Conservation (phyloP, 2,113 vertebrate genomes). For the Plecotus auritus region DNA sequence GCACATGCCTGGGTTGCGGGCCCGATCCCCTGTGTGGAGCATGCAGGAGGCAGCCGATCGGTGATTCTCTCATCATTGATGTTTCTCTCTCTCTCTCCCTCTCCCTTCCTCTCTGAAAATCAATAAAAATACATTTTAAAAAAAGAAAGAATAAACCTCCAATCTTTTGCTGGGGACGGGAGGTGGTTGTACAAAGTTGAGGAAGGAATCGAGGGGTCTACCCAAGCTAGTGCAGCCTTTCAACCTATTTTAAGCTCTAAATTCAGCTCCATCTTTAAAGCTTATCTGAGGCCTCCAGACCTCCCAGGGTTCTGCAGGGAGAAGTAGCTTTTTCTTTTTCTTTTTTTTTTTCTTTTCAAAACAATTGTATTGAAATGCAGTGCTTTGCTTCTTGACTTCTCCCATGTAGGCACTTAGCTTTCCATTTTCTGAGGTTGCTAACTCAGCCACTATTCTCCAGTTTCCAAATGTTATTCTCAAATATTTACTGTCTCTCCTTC, state of each 20-base stretch:
- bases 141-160: not conserved
- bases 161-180: not conserved
- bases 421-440: slow-evolving; percentile 14
- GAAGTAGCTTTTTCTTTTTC: not conserved
- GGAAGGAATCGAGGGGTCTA: not conserved
- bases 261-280: not conserved
- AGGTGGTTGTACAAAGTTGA: not conserved
- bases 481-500: not conserved
- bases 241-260: not conserved
- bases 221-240: not conserved
- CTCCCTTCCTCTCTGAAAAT: too few species aligned
- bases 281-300: not conserved
- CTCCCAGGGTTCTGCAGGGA: not conserved
- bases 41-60: too few species aligned
- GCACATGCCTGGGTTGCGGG: too few species aligned
- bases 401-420: not conserved
- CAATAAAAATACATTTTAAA: too few species aligned
- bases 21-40: too few species aligned
- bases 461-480: not conserved
- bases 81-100: too few species aligned
- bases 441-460: not conserved
- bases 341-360: not conserved
- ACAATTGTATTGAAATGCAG: not conserved
- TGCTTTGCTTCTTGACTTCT: not conserved
- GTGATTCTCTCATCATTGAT: too few species aligned